Evolutionary conservation across 2,888 invertebrate genomes (phyloP), one percentile per base, ranked within the genome.

Genomic region (Mythimna ferrago): DNA sequence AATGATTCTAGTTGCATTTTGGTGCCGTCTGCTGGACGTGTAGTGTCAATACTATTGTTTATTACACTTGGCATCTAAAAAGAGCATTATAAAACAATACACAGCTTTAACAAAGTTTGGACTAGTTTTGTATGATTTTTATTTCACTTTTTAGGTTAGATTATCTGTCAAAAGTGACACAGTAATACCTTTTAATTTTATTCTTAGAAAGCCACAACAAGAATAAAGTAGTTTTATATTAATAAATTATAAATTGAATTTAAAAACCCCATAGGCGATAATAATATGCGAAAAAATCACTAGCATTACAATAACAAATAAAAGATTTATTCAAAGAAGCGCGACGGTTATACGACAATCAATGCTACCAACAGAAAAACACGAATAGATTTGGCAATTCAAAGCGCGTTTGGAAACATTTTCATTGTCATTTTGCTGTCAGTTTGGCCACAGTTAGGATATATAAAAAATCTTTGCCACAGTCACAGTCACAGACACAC

Each of bases 1-100:
- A 98, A 94, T 69, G 97, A 97, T 88, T 98, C 98, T 58, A 96
- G 91, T 89, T 97, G 97, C 95, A 96, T 96, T 89, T 95, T 96
- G 71, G 90, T 91, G 83, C 91, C 90, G 83, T 95, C 94, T 77
- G 86, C 86, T 73, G 91, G 89, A 76, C 90, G 91, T 73, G 92
- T 84, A 82, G 87, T 86, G 78, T 94, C 94, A 82, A 93, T 89
- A 90, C 89, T 91, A 86, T 88, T 93, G 73, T 77, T 84, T 86
- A 92, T 88, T 78, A 92, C 88, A 89, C 93, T 94, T 74, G 95
- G 94, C 95, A 96, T 95, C 95, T 96, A 93, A 87, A 92, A 92
- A 85, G 80, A 88, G 74, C 88, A 90, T 88, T 84, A 78, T 76
- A 73, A 80, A 81, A 85, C 84, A 87, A 86, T 80, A 84, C 76